Evolutionary conservation across 2,888 invertebrate species (phyloP).

Genomic region (Epirrhoe tristata): DNA sequence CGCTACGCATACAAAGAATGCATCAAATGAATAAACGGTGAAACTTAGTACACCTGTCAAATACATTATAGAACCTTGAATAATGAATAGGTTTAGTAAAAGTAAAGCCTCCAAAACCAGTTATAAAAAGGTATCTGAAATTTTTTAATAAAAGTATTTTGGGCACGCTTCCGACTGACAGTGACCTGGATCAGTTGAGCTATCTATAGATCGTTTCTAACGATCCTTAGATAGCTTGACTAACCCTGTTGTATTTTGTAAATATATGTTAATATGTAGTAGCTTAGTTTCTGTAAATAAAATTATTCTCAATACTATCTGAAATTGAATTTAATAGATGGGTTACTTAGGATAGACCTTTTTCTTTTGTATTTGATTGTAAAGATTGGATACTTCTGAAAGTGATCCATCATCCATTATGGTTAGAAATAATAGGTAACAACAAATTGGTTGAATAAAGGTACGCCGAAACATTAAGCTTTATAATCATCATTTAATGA

Average conservation of each 20-base stretch:
- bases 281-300: too few species aligned
- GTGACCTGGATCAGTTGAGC: too few species aligned
- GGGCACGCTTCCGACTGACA: too few species aligned
- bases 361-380: not conserved
- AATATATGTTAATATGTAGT: too few species aligned
- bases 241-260: too few species aligned
- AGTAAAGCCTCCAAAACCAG: not conserved
- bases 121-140: not conserved
- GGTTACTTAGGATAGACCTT: not conserved
- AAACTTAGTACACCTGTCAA: not conserved
- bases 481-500: not conserved
- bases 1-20: not conserved
- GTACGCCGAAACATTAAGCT: not conserved
- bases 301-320: too few species aligned
- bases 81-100: not conserved
- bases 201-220: too few species aligned
- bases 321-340: conserved; percentile 1
- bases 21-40: not conserved
- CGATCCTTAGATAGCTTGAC: too few species aligned
- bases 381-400: not conserved
- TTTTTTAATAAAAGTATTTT: too few species aligned
- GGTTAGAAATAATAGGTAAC: not conserved
- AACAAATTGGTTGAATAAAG: not conserved
- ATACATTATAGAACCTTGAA: not conserved
- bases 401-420: not conserved